Evolutionary conservation across 2,113 vertebrate genomes (phyloP).

Genomic region (Uria aalge): DNA sequence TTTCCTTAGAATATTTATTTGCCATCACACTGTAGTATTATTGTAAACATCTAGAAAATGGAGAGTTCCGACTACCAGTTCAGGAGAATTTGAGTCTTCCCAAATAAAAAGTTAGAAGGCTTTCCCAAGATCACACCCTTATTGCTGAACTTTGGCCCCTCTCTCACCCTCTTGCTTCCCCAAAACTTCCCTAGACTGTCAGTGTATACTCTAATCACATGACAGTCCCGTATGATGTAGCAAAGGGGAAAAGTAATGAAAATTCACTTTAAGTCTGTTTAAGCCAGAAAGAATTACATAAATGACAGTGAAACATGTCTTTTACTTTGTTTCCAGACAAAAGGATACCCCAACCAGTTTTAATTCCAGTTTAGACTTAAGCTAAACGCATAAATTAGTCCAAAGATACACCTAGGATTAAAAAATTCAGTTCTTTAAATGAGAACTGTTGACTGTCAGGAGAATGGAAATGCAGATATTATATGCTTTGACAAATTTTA

Average conservation of each 20-base stretch:
- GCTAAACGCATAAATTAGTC: not conserved
- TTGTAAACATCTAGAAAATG: not conserved
- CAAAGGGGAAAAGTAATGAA: not conserved
- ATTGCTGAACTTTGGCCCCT: not conserved
- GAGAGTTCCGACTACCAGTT: not conserved
- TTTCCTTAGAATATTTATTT: not conserved
- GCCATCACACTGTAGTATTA: not conserved
- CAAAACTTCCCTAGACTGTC: not conserved
- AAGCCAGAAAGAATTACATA: not conserved
- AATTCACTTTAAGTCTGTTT: not conserved
- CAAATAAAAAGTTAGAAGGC: not conserved
- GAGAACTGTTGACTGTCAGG: not conserved
- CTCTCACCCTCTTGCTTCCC: not conserved
- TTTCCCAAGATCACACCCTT: not conserved
- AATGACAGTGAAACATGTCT: not conserved
- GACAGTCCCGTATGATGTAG: not conserved
- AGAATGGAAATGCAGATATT: not conserved
- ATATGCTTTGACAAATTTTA: not conserved
- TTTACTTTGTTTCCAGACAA: not conserved
- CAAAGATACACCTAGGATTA: not conserved
- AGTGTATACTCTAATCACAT: not conserved
- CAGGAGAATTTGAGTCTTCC: not conserved
- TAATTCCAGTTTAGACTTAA: not conserved
- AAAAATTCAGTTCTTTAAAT: not conserved
- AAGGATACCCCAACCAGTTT: not conserved